These are phyloP conservation scores for Forficula auricularia DNA, from an alignment of 1,140 invertebrate species.

Conservation along the genomic window DNA sequence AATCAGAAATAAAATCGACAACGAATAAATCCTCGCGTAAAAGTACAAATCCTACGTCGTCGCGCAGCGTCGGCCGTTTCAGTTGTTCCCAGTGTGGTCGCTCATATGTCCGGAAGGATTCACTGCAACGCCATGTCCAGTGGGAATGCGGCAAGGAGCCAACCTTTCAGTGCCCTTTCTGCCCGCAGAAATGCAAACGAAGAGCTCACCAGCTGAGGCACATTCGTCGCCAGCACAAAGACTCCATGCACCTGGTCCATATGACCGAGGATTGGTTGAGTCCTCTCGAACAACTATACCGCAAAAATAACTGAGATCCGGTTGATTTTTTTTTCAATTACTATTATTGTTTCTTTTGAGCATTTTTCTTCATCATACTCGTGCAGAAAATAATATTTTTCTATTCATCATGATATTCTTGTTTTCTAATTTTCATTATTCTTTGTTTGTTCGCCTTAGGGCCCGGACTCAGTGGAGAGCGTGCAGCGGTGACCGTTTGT, in stretches of 20 bases:
- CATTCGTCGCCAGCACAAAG: constrained; percentile 34
- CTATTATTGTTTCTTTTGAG: too few species aligned
- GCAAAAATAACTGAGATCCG: neutral
- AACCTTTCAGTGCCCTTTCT: constrained; percentile 39
- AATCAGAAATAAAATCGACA: too few species aligned
- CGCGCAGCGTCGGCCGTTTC: constrained; percentile 26
- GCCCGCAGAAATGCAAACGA: constrained; percentile 37
- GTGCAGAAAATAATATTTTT: too few species aligned
- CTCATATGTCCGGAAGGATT: constrained; percentile 44
- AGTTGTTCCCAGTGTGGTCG: constrained; percentile 40
- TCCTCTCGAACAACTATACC: too few species aligned
- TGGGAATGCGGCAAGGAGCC: constrained; percentile 51
- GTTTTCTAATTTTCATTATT: too few species aligned
- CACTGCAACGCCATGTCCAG: constrained; percentile 40
- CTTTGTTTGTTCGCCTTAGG: too few species aligned
- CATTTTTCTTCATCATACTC: too few species aligned
- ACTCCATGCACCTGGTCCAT: constrained; percentile 19
- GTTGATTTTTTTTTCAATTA: neutral
- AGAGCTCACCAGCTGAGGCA: constrained; percentile 39
- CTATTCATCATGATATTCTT: too few species aligned
- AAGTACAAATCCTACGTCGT: too few species aligned
- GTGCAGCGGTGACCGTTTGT: too few species aligned
- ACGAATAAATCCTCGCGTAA: too few species aligned
- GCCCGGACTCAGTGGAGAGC: too few species aligned
- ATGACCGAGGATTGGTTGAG: neutral